Conservation (phyloP, 2,113 vertebrate genomes). For the Oxygymnocypris stewartii region DNA sequence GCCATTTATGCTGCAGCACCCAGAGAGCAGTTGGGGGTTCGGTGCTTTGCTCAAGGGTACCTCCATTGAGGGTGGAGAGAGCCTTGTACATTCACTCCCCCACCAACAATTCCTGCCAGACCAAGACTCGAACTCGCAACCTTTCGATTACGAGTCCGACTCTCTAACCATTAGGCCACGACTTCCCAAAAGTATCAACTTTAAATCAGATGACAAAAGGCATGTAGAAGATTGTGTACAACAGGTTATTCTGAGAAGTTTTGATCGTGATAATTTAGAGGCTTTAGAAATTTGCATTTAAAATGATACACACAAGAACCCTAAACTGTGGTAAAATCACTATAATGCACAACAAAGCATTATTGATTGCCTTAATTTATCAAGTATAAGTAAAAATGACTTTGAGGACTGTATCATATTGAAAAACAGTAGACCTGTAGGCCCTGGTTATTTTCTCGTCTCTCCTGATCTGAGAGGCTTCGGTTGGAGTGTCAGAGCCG, state of each 20-base stretch:
- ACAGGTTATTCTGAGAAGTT: too few species aligned
- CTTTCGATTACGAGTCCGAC: too few species aligned
- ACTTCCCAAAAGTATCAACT: not conserved
- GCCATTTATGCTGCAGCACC: too few species aligned
- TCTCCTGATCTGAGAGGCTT: conserved; percentile 29
- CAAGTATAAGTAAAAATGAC: conserved; percentile 4
- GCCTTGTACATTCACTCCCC: too few species aligned
- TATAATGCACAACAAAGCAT: not conserved
- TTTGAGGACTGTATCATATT: conserved; percentile 16
- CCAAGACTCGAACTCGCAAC: too few species aligned
- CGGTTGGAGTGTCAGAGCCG: conserved; percentile 11
- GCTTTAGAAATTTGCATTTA: not conserved
- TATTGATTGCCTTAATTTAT: conserved; percentile 2
- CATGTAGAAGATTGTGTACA: not conserved
- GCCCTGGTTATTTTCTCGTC: conserved; percentile 11
- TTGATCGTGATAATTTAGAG: not conserved
- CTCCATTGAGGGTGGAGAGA: too few species aligned
- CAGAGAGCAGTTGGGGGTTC: too few species aligned
- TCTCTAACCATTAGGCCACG: too few species aligned
- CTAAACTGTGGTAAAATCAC: not conserved
- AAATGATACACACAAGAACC: not conserved
- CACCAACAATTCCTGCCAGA: too few species aligned
- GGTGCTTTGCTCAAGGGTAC: too few species aligned
- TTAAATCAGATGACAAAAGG: not conserved
- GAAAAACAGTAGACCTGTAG: conserved; percentile 27